These are phyloP conservation scores for Acronicta aceris DNA, from an alignment of 2,888 invertebrate genomes.

Conservation along the genomic window DNA sequence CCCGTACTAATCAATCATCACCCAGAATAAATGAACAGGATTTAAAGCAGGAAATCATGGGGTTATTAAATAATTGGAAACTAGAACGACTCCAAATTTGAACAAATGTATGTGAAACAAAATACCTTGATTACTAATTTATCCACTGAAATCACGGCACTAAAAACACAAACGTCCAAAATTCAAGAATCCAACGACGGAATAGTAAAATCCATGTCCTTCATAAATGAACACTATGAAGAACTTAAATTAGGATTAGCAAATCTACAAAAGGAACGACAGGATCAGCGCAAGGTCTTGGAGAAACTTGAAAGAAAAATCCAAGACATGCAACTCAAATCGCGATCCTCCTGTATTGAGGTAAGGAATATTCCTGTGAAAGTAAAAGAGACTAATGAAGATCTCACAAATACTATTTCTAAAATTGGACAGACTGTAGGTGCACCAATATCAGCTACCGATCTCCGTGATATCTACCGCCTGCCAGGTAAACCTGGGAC, in stretches of 20 bases:
- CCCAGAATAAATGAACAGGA: not conserved
- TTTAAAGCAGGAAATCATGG: conserved; percentile 7
- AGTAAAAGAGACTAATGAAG: not conserved
- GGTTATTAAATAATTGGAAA: conserved; percentile 5
- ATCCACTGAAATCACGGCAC: conserved; percentile 1
- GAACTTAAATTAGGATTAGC: conserved; percentile 2
- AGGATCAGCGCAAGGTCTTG: not conserved
- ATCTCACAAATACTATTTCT: not conserved
- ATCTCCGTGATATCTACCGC: too few relatives aligned
- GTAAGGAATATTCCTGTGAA: conserved; percentile 1
- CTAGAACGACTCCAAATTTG: conserved; percentile 2
- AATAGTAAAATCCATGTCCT: conserved; percentile 1
- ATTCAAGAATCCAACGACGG: conserved; percentile 3
- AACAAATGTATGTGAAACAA: conserved; percentile 2
- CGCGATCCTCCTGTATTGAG: conserved; percentile 3
- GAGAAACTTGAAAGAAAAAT: conserved; percentile 10
- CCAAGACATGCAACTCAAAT: conserved; percentile 4
- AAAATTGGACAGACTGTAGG: conserved; percentile 4
- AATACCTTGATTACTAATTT: conserved; percentile 2
- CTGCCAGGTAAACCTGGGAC: too few relatives aligned
- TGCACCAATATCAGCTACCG: not conserved
- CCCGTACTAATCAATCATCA: not conserved
- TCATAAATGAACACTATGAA: conserved; percentile 3
- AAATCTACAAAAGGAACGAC: conserved; percentile 1
- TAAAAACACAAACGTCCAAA: conserved; percentile 9